phyloP scores from a whole-genome alignment of 2,113 vertebrate genomes.

The Zosterops lateralis region DNA sequence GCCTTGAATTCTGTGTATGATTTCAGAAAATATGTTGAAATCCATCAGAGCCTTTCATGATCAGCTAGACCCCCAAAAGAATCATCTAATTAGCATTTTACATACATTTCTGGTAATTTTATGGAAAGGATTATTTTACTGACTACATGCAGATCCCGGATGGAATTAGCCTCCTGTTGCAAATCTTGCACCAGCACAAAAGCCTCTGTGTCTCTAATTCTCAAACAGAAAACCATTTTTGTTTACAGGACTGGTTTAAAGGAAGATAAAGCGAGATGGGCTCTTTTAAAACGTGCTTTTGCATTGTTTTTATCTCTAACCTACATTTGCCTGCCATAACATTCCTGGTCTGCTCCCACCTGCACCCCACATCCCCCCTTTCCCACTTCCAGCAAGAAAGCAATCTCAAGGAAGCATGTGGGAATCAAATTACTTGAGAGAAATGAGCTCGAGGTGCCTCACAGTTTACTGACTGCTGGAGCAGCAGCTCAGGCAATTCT shows the following conservation, averaged over 20 bases:
- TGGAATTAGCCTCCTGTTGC: not conserved
- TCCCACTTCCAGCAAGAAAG: conserved; percentile 22
- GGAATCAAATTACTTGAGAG: conserved; percentile 77
- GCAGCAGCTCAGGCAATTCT: conserved; percentile 72
- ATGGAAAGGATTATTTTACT: not conserved
- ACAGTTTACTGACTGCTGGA: conserved; percentile 72
- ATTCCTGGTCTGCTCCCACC: not conserved
- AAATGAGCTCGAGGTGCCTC: conserved; percentile 74
- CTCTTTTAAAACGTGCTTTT: not conserved
- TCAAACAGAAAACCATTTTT: not conserved
- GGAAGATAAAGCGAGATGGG: not conserved
- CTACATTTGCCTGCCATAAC: not conserved
- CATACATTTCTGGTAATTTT: not conserved
- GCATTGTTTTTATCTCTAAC: not conserved
- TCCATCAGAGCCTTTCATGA: not conserved
- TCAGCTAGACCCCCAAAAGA: not conserved
- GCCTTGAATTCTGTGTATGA: not conserved
- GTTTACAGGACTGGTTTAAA: not conserved
- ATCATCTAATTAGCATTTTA: not conserved
- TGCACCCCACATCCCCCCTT: not conserved
- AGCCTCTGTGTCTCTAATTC: not conserved
- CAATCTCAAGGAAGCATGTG: conserved; percentile 68
- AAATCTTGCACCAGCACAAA: not conserved
- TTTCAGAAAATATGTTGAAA: not conserved
- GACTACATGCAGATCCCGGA: not conserved